These are phyloP conservation scores for Volucella inanis DNA, from an alignment of 2,888 invertebrate species.

Conservation along the genomic window DNA sequence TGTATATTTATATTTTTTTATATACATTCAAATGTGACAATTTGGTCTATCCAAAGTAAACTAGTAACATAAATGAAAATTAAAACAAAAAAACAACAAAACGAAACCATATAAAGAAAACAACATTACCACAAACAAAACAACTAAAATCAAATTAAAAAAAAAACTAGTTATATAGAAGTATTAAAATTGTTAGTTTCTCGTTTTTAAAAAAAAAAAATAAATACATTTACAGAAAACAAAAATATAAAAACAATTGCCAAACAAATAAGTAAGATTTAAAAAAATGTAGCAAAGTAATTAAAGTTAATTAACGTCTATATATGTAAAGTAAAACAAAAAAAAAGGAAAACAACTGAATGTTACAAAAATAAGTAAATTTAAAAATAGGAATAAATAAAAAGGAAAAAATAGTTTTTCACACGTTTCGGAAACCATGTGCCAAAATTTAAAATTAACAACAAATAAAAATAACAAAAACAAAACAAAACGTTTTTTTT, in stretches of 20 bases:
- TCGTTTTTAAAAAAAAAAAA: conserved; percentile 51
- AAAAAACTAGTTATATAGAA: conserved; percentile 71
- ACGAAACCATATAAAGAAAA: conserved; percentile 43
- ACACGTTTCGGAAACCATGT: conserved; percentile 75
- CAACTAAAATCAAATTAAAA: conserved; percentile 45
- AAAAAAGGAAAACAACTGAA: conserved; percentile 58
- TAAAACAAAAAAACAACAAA: conserved; percentile 56
- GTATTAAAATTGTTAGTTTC: conserved; percentile 74
- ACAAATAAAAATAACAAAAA: conserved; percentile 39
- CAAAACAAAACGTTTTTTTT: conserved; percentile 59
- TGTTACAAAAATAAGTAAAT: conserved; percentile 56
- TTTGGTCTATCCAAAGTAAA: conserved; percentile 74
- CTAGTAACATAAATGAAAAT: conserved; percentile 59
- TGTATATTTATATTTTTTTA: conserved; percentile 75
- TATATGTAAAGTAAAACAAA: conserved; percentile 53
- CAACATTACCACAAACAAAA: conserved; percentile 53
- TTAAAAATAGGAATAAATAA: conserved; percentile 51
- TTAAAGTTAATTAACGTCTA: conserved; percentile 59
- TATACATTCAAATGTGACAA: conserved; percentile 73
- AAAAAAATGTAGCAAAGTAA: conserved; percentile 75
- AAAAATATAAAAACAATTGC: conserved; percentile 66
- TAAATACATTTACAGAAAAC: conserved; percentile 72
- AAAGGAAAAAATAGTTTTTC: conserved; percentile 70
- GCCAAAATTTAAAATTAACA: conserved; percentile 69
- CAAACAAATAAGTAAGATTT: conserved; percentile 57